Evolutionary conservation across 2,797 vertebrate species (phyloP), one percentile per base, ranked within the genome.

Genomic region (Poeciliopsis gracilis): DNA sequence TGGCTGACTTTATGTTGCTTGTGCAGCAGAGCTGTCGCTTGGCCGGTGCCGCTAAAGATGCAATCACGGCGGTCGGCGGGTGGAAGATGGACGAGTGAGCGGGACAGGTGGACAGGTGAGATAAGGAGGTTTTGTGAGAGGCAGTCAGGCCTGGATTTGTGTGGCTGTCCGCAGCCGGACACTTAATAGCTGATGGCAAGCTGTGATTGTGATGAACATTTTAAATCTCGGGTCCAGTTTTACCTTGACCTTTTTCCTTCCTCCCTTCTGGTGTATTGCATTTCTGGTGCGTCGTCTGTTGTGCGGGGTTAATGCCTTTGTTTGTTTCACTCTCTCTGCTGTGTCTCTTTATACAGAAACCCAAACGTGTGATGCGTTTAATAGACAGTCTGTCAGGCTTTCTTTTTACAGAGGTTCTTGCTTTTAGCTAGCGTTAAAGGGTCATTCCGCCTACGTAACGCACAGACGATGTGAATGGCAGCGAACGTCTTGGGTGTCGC

Each of bases 71-170:
- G 67, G 87, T 87, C 79, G 88, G 80, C 84, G 80, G 91, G 88
- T 77, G 75, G 91, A 94, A 95, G 92, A 94, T 92, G 93, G 95
- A 95, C 90, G 91, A 91, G 91, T 90, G 93, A 92, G 91, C 79
- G 88, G 94, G 92, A 94, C 94, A 95, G 93, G 93, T 95, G 94
- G 94, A 95, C 94, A 95, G 94, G 94, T 95, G 94, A 94, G 95
- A 95, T 95, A 95, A 95, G 94, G 84, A 94, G 93, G 92, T 91
- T 94, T 91, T 93, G 92, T 92, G 92, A 92, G 93, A 92, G 87
- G 86, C 91, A 90, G 91, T 91, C 91, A 88, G 91, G 89, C 85
- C 91, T 89, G 93, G 91, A 94, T 94, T 93, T 94, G 92, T 94
- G 94, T 87, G 90, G 89, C 90, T 90, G 94, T 95, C 94, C 92